Conservation (phyloP, 2,797 vertebrate species). For the Notolabrus celidotus region DNA sequence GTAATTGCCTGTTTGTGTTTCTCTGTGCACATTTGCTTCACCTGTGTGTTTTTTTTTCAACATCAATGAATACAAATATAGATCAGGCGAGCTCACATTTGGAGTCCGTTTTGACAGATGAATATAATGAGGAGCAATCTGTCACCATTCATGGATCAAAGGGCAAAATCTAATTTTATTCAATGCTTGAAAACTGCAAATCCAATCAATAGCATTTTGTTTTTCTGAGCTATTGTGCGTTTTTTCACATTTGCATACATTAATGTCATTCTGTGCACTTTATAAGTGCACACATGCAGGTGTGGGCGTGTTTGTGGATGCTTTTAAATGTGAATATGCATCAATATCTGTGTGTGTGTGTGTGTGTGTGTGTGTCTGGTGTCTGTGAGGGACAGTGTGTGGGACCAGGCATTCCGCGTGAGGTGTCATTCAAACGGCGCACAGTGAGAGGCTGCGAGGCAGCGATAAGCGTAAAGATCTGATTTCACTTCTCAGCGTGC, state of each 20-base stretch:
- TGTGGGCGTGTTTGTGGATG: neutral
- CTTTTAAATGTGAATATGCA: neutral
- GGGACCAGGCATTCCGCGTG: constrained; percentile 31
- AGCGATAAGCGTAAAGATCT: constrained; percentile 82
- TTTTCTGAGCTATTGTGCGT: constrained; percentile 18
- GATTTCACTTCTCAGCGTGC: constrained; percentile 79
- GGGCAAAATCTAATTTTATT: constrained; percentile 55
- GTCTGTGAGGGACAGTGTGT: constrained; percentile 28
- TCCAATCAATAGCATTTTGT: constrained; percentile 41
- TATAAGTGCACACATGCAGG: neutral
- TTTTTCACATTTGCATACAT: constrained; percentile 46
- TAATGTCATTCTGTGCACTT: constrained; percentile 40
- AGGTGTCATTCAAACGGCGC: constrained; percentile 72
- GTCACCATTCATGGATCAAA: constrained; percentile 59
- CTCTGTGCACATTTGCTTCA: constrained; percentile 53
- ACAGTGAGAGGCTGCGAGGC: constrained; percentile 65
- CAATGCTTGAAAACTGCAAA: constrained; percentile 28
- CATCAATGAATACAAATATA: constrained; percentile 74
- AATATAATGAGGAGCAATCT: constrained; percentile 63
- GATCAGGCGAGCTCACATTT: constrained; percentile 49
- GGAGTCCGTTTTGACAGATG: constrained; percentile 54
- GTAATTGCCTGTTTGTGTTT: constrained; percentile 74
- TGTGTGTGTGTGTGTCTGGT: constrained; percentile 21
- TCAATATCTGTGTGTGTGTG: constrained; percentile 22
- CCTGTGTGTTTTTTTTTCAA: constrained; percentile 45